Evolutionary conservation across 1,140 invertebrate genomes (phyloP), one percentile per base, ranked within the genome.

Genomic region (Platyscapa corneri): DNA sequence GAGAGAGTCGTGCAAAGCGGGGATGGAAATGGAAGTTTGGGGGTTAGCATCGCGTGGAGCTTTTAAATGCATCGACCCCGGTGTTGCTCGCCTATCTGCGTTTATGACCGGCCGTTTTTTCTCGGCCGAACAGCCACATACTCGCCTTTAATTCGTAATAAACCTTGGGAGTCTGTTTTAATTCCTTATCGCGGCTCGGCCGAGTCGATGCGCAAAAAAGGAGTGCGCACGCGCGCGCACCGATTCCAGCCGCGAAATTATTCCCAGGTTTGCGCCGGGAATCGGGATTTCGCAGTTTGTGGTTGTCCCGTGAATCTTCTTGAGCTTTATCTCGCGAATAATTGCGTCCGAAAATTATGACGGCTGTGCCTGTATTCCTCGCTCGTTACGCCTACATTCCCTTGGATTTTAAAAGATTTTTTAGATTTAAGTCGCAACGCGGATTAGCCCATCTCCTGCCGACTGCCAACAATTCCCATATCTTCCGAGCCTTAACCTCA

Each of bases 111-210:
- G 81, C 79, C 46, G 84, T 90, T 91, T 90, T 89, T 90, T 90
- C 86, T 75, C 85, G 87, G 79, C 83, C 84, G 86, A 85, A 23
- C 79, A n/a, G 32, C 60, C 30, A 85, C 75, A 56, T 7, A 80
- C 89, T 89, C 86, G 85, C 88, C 88, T 87, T 91, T 91, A 91
- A 92, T 91, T 91, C 88, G 89, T 89, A 90, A 91, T 91, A 91
- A 92, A 91, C 89, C 87, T 37, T 30, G 86, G 77, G 83, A 88
- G 87, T 88, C 86, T 85, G 86, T 90, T 90, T 90, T 90, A 90
- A 90, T 89, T 89, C 87, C 89, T 90, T 88, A 90, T 88, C 90
- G 88, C 65, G 75, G 49, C 67, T 74, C 23, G 79, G 39, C 77
- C 76, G n/a, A 84, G 37, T 53, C 81, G 81, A 76, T 83, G 75